phyloP scores from a whole-genome alignment of 1,140 invertebrate species.

The Drosophila paulistorum region DNA sequence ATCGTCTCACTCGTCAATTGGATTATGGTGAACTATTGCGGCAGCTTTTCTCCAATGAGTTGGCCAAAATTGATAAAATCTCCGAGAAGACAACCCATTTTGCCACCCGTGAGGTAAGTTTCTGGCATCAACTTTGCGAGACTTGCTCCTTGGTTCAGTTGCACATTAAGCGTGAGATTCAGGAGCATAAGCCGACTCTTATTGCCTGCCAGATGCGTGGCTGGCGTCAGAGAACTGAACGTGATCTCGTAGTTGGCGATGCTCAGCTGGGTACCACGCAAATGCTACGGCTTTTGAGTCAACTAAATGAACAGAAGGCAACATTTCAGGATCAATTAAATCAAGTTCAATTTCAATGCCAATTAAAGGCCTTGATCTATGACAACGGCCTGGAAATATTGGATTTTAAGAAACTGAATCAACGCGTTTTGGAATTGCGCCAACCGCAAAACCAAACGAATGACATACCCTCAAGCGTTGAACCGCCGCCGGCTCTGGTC shows the following conservation, averaged over 20 bases:
- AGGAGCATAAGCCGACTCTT: constrained; percentile 84
- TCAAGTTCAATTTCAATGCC: constrained; percentile 27
- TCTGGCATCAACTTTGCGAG: constrained; percentile 86
- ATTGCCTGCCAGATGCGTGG: constrained; percentile 85
- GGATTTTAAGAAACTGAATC: constrained; percentile 32
- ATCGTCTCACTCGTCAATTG: constrained; percentile 87
- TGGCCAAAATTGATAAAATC: constrained; percentile 84
- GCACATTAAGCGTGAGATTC: constrained; percentile 83
- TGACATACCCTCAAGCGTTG: constrained; percentile 87
- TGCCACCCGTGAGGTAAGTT: constrained; percentile 87
- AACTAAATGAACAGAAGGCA: constrained; percentile 83
- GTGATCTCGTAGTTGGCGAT: constrained; percentile 85
- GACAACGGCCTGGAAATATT: constrained; percentile 46
- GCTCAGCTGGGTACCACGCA: constrained; percentile 87
- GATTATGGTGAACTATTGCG: constrained; percentile 88
- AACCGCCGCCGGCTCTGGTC: constrained; percentile 38
- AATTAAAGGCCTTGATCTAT: constrained; percentile 21
- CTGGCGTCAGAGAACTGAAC: constrained; percentile 85
- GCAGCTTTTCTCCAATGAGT: constrained; percentile 85
- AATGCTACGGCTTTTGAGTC: constrained; percentile 86
- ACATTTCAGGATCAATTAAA: constrained; percentile 14
- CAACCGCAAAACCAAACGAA: constrained; percentile 73
- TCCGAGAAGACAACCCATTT: constrained; percentile 86
- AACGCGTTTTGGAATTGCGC: constrained; percentile 17
- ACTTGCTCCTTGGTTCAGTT: constrained; percentile 83